Percentiles rank a stretch among this genome's conserved stretches.
phyloP scores from a whole-genome alignment of 2,113 vertebrate species.

The Tetrax tetrax region DNA sequence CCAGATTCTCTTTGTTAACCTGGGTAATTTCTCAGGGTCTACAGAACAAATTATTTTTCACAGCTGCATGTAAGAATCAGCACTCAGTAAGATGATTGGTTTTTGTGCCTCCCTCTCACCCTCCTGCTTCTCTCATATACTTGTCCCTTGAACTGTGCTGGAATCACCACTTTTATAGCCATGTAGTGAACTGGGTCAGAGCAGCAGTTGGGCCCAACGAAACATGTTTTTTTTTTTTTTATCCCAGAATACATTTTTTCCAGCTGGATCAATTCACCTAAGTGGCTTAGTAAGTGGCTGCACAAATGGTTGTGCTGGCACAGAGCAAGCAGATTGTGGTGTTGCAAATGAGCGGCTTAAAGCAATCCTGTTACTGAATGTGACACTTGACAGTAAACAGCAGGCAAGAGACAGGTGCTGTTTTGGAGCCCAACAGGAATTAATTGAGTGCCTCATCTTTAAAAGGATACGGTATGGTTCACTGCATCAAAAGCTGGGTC shows the following conservation, averaged over 20 bases:
- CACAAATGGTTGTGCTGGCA: conserved; percentile 14
- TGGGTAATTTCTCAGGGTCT: not conserved
- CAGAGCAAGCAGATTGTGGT: not conserved
- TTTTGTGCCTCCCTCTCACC: not conserved
- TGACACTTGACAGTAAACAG: not conserved
- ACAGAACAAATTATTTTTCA: not conserved
- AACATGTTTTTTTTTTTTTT: not conserved
- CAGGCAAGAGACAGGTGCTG: not conserved
- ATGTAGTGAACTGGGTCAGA: not conserved
- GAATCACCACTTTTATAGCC: not conserved
- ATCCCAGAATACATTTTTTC: not conserved
- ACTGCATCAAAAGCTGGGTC: not conserved
- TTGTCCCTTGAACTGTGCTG: not conserved
- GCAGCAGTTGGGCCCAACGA: not conserved
- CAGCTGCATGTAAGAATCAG: not conserved
- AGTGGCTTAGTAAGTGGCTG: not conserved
- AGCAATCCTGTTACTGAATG: not conserved
- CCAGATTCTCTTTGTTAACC: not conserved
- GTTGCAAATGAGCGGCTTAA: conserved; percentile 8
- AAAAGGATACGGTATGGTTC: not conserved
- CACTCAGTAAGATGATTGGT: not conserved
- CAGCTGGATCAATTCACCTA: not conserved
- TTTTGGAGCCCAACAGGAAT: not conserved
- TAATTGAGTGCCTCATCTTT: not conserved
- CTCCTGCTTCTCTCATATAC: not conserved